phyloP scores from a whole-genome alignment of 2,888 invertebrate genomes.

The Lycaena phlaeas region DNA sequence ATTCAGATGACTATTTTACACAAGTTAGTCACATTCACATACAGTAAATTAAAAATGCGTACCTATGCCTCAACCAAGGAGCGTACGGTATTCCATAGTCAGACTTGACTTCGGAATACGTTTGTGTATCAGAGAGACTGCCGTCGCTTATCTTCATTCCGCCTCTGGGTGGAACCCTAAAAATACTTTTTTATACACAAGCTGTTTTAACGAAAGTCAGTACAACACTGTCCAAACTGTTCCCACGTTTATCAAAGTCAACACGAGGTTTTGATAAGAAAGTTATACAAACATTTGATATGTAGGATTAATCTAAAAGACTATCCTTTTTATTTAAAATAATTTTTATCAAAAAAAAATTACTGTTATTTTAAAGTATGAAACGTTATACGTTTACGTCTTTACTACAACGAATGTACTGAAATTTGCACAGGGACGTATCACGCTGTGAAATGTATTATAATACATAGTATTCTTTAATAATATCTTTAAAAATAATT shows the following conservation, averaged over 20 bases:
- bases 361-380: neutral
- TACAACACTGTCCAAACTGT: constrained; percentile 14
- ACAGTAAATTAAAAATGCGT: constrained; percentile 20
- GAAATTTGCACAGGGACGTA: neutral
- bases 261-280: constrained; percentile 12
- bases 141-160: constrained; percentile 81
- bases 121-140: constrained; percentile 89
- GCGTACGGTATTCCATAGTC: constrained; percentile 88
- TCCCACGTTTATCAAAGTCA: constrained; percentile 19
- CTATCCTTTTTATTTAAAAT: constrained; percentile 4
- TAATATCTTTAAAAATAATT: no score
- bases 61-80: constrained; percentile 90
- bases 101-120: constrained; percentile 80
- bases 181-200: constrained; percentile 18
- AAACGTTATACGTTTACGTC: neutral
- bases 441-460: neutral
- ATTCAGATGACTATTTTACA: constrained; percentile 17
- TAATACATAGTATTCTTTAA: neutral
- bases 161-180: constrained; percentile 61
- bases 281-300: neutral
- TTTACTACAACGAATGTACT: neutral
- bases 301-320: neutral
- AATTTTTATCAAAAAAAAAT: no score
- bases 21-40: constrained; percentile 23
- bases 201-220: neutral